A percentile compares a stretch with the other conserved stretches of the same genome.
Evolutionary conservation across 2,888 invertebrate species (phyloP).

Genomic region (Altica lythri): DNA sequence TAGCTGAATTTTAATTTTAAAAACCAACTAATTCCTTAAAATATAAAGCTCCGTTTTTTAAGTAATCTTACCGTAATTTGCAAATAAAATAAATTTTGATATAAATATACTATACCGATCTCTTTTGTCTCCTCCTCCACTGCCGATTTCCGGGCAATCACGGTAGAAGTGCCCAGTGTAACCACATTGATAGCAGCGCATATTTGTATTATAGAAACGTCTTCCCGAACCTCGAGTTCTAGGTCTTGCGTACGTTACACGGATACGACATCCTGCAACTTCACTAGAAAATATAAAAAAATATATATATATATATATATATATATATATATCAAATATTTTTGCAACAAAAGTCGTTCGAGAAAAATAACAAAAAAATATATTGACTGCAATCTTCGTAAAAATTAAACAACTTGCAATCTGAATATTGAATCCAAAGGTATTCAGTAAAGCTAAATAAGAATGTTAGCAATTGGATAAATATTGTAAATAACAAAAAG

Average conservation of each 20-base stretch:
- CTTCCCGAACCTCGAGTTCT: slow-evolving; percentile 58
- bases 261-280: slow-evolving; percentile 59
- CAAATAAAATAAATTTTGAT: slow-evolving; percentile 3
- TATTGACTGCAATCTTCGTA: background rate
- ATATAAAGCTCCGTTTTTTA: background rate
- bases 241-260: slow-evolving; percentile 62
- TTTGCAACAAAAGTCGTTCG: too few species aligned
- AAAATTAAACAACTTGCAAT: too few species aligned
- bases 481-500: too few species aligned
- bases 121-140: slow-evolving; percentile 49
- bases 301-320: background rate
- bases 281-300: slow-evolving; percentile 51
- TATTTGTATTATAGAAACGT: slow-evolving; percentile 61
- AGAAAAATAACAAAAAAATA: background rate
- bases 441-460: too few species aligned
- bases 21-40: background rate
- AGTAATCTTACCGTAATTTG: background rate
- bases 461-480: too few species aligned
- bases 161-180: slow-evolving; percentile 64
- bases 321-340: background rate
- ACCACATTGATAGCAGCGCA: slow-evolving; percentile 65
- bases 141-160: slow-evolving; percentile 60
- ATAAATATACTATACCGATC: slow-evolving; percentile 46
- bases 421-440: too few species aligned
- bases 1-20: too few species aligned